Base-by-base conservation (phyloP, 2,888 invertebrate genomes). In the Athetis lepigone region DNA sequence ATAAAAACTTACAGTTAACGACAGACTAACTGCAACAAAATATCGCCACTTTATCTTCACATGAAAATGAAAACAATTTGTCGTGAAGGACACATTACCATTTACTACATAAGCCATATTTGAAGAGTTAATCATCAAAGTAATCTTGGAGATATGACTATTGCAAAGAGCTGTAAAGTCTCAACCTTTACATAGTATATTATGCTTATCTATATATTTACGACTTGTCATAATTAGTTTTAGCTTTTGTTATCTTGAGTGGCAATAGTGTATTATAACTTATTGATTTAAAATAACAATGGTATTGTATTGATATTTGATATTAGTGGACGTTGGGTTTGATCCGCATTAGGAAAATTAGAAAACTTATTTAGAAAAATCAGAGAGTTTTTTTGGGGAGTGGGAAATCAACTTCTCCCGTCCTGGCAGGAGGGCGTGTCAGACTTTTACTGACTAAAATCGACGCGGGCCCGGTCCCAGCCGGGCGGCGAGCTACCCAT, bases 81-180 rank as follows among this genome's bases (percentile, higher is more conserved):
- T 50, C 50, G n/a, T 33, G 33, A 18, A 50, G 13, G n/a, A 40
- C 50, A 42, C 36, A 52, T 23, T 25, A 19, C 46, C 21, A 43
- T 46, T 42, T 13, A 27, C 18, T 23, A 23, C 21, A 33, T 23
- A 61, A 46, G 46, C 25, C 33, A 11, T 71, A 69, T 69, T 64
- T 69, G 37, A 42, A 72, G 47, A 66, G 47, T 43, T 57, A 66
- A 72, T 70, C 72, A 65, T 72, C 57, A 65, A 47, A 47, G 56
- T 65, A 47, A 71, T 69, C 72, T 40, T 51, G 42, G 36, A 65
- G 51, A 65, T 69, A 33, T 9, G 40, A 62, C 52, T 55, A 42
- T 43, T 46, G 25, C 19, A n/a, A 56, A 67, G 57, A 33, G 16
- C 3, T 16, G 7, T 21, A 36, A 6, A 19, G 9, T 13, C 1